Evolutionary conservation across 2,888 invertebrate genomes (phyloP), one percentile per base, ranked within the genome.

Genomic region (Pristionchus exspectatus): DNA sequence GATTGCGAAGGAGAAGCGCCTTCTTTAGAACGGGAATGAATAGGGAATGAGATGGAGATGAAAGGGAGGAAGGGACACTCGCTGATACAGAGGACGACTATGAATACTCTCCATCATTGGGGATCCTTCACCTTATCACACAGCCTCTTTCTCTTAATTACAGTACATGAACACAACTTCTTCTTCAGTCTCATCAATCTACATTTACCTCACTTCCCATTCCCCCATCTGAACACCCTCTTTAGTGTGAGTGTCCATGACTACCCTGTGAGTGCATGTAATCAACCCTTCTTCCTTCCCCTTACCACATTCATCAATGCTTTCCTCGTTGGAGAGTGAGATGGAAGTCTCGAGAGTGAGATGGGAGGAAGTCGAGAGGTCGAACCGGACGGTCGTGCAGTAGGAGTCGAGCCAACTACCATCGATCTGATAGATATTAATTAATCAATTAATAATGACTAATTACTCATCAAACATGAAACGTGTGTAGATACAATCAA

Each of bases 21-120:
- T 66, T 66, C n/a, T 66, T 24, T 21, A 66, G 66, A 66, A 66
- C 66, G 74, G 74, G 38, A 74, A 74, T 74, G 74, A 74, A 74
- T 38, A 30, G 74, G 38, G 33, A 74, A 38, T 30, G 38, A 33
- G n/a, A 38, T 24, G 30, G 69, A 16, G 69, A 69, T 12, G 27
- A 30, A 74, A 38, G 38, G 74, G 74, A 38, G 74, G 33, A 74
- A 74, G 74, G 66, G n/a, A 24, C 66, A n/a, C 66, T n/a, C 66
- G 2, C 66, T 56, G 56, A 56, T 56, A 56, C 56, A 56, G 69
- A 30, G 69, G 2, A 24, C 9, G 69, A 24, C 18, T 30, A 74
- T 74, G 74, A 38, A 74, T 38, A 74, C 33, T n/a, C n/a, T 59
- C 2, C 59, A 66, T n/a, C 21, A 66, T 16, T 66, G 2, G 66